phyloP scores from a whole-genome alignment of 2,113 vertebrate genomes.

The Megaceryle maxima region DNA sequence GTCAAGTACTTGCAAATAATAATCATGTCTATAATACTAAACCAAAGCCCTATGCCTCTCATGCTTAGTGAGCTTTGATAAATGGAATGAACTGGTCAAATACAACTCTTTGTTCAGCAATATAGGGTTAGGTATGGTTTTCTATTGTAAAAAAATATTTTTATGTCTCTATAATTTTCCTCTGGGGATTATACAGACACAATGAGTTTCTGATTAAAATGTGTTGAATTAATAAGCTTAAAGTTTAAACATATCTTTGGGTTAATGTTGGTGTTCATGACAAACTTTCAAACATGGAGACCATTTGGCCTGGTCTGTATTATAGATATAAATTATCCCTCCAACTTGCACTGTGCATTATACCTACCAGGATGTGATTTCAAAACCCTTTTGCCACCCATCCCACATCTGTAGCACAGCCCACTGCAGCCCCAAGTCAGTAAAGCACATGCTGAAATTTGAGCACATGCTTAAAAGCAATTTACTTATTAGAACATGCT shows the following conservation, averaged over 20 bases:
- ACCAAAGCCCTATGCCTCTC: not conserved
- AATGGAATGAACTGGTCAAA: not conserved
- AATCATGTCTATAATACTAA: not conserved
- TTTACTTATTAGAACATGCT: not conserved
- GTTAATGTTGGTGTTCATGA: not conserved
- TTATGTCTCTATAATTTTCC: not conserved
- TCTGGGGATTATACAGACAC: not conserved
- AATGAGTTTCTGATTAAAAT: not conserved
- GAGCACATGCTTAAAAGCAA: not conserved
- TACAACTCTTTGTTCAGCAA: not conserved
- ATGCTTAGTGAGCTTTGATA: not conserved
- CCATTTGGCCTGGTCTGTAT: not conserved
- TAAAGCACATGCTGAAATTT: not conserved
- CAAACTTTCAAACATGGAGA: not conserved
- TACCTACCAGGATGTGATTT: not conserved
- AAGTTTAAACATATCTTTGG: not conserved
- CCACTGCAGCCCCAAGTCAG: not conserved
- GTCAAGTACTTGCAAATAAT: constrained; percentile 8
- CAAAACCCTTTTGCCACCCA: not conserved
- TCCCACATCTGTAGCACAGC: not conserved
- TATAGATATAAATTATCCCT: not conserved
- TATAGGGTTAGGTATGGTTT: not conserved
- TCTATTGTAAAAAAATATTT: not conserved
- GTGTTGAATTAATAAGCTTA: not conserved
- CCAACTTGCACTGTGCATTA: not conserved